Base-by-base conservation (phyloP, 2,113 vertebrate species). In the Psilopogon haemacephalus region DNA sequence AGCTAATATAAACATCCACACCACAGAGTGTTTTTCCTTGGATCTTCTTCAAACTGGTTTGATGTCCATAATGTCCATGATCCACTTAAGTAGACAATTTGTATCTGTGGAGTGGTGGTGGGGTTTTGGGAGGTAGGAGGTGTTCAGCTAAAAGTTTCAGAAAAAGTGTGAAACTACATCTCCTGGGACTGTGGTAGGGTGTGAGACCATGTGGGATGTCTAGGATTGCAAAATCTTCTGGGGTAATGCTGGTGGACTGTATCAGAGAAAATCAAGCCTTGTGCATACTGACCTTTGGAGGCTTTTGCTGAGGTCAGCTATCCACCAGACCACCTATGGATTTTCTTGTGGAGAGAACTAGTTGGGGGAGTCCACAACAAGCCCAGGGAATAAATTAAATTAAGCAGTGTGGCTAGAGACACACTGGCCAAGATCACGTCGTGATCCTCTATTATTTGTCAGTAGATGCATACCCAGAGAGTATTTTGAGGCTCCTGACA, bases 101-200 rank as follows among this genome's bases (percentile, higher is more conserved):
- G 2, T 26, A 60, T 60, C 15, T 72, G 7, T 27, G 30, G 30
- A 28, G 30, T 55, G 15, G 11, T 9, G 12, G 5, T 35, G 18
- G 1, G 0, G n/a, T n/a, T 6, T 69, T 8, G 23, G 32, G 15
- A 20, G 2, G 11, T 1, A 1, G 26, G 12, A 8, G 2, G 12
- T 6, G 5, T 20, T 50, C 33, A 37, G 8, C 65, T 76, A 28
- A 38, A 70, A 15, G 15, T 84, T 91, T 67, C 46, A 63, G 16
- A 42, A 80, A 44, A 10, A 50, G 9, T 14, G 1, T 74, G 20
- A 52, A 84, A 44, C 18, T 63, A 3, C 5, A 2, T 37, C 3
- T 14, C 16, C 37, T 14, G 8, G 11, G 24, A 72, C 10, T 37
- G 8, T 21, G 27, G 30, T 72, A 12, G 21, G 1, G 0, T 69